Evolutionary conservation across 1,140 invertebrate genomes (phyloP).

Genomic region (Riptortus pedestris): DNA sequence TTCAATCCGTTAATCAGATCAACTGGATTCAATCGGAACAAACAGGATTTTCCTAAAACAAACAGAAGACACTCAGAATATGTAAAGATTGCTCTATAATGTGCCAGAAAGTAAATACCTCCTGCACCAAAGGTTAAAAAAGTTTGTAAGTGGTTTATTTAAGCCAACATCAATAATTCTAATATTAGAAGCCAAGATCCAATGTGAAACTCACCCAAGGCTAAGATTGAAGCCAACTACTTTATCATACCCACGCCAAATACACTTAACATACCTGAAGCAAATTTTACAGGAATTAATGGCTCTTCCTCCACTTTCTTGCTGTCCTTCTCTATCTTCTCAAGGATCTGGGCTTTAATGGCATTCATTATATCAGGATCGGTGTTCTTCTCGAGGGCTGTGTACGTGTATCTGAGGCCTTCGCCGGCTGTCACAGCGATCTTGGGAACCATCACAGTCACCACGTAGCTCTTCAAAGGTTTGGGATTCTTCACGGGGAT

Average conservation of each 20-base stretch:
- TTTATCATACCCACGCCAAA: too few species aligned
- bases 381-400: not conserved
- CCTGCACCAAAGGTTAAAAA: too few species aligned
- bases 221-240: too few species aligned
- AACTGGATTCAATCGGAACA: slow-evolving; percentile 19
- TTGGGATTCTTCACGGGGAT: not conserved
- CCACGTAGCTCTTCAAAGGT: not conserved
- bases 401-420: not conserved
- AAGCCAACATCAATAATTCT: too few species aligned
- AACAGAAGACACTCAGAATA: not conserved
- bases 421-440: not conserved
- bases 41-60: slow-evolving; percentile 22
- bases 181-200: too few species aligned
- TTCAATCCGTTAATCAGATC: not conserved
- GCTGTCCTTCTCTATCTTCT: not conserved
- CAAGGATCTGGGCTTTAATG: not conserved
- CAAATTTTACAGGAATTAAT: not conserved
- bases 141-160: too few species aligned
- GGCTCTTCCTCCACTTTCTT: not conserved
- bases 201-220: too few species aligned
- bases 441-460: not conserved
- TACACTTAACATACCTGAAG: too few species aligned
- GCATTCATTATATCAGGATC: not conserved
- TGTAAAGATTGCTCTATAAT: too few species aligned
- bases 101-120: too few species aligned